Conservation (phyloP, 2,113 vertebrate species). For the Glaucidium brasilianum region DNA sequence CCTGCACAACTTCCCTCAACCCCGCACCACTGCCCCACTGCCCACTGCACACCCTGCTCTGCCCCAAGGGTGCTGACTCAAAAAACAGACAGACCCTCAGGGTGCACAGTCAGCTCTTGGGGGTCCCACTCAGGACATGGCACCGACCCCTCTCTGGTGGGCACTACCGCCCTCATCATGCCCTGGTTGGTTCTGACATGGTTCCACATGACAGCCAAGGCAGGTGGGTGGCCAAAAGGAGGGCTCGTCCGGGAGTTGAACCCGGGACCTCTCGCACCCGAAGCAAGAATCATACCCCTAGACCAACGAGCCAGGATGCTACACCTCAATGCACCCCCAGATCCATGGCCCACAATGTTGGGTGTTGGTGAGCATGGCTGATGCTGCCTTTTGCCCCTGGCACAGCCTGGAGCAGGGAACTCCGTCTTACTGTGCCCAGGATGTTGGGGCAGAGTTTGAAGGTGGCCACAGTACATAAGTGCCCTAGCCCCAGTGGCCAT, state of each 20-base stretch:
- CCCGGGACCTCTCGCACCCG: slow-evolving; percentile 69
- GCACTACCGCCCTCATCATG: fast-evolving
- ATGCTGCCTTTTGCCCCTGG: not conserved
- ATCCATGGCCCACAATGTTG: not conserved
- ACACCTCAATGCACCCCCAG: no score
- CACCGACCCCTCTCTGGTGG: no score
- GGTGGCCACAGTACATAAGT: not conserved
- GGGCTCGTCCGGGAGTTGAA: slow-evolving; percentile 71
- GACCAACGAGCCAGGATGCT: slow-evolving; percentile 29
- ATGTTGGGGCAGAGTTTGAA: fast-evolving
- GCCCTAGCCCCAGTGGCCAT: not conserved
- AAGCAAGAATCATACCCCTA: slow-evolving; percentile 77
- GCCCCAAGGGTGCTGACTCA: not conserved
- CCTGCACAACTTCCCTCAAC: no score
- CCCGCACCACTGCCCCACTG: not conserved
- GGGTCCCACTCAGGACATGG: no score
- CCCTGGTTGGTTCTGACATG: no score
- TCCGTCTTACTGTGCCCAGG: not conserved
- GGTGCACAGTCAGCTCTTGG: not conserved
- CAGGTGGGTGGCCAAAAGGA: not conserved
- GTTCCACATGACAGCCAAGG: not conserved
- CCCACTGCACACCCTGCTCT: not conserved
- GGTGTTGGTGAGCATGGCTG: not conserved
- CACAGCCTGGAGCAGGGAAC: not conserved
- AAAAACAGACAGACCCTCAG: not conserved